These are phyloP conservation scores for Pristionchus fissidentatus DNA, from an alignment of 2,888 invertebrate species.

Conservation along the genomic window DNA sequence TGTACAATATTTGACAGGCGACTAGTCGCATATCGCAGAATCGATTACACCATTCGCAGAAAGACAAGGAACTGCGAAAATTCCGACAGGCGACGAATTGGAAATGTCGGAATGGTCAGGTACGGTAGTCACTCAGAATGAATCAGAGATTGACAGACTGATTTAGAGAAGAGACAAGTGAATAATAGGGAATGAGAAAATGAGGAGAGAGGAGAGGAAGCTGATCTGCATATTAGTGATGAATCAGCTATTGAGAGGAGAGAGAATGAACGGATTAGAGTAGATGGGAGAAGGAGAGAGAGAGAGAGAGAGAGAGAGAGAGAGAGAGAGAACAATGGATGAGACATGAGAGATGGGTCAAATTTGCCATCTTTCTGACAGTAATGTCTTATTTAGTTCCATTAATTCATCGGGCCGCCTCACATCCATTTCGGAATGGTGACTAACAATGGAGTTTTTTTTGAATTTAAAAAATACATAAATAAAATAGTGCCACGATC, in stretches of 20 bases:
- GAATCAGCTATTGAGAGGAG: constrained; percentile 24
- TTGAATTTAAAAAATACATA: too few species aligned
- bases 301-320: background rate
- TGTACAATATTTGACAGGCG: background rate
- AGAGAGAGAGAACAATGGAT: background rate
- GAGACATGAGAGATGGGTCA: too few species aligned
- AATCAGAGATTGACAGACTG: constrained; percentile 19
- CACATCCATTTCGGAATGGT: too few species aligned
- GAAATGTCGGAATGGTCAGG: background rate
- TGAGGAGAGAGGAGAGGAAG: background rate
- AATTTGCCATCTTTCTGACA: too few species aligned
- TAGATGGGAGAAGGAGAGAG: background rate
- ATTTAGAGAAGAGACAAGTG: constrained; percentile 4
- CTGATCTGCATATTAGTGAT: constrained; percentile 12
- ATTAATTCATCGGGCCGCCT: too few species aligned
- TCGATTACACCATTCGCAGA: too few species aligned
- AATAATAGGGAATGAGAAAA: constrained; percentile 32
- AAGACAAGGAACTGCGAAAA: too few species aligned
- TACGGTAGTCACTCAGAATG: background rate
- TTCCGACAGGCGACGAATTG: constrained; percentile 1
- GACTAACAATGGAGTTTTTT: too few species aligned
- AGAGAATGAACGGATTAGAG: background rate
- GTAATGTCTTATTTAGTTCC: too few species aligned
- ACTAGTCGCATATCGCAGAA: background rate
- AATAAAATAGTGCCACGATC: too few species aligned